Percentiles rank a stretch among this genome's conserved stretches.
Conservation (phyloP, 1,140 invertebrate species). For the Drosophila tsacasi region DNA sequence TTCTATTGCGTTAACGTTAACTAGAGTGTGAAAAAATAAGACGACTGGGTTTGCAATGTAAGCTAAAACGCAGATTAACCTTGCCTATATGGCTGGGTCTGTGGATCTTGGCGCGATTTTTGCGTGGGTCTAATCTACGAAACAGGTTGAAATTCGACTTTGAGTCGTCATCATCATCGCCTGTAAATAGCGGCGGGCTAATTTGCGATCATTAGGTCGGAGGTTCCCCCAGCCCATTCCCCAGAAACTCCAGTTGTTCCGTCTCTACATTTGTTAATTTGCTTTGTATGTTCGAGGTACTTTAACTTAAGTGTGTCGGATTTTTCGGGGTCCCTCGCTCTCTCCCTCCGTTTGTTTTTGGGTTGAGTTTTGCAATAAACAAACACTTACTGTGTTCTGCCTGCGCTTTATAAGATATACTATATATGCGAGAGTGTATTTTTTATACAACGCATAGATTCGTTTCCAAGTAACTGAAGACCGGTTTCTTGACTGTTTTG, state of each 20-base stretch:
- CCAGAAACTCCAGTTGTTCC: slow-evolving; percentile 16
- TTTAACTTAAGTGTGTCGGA: slow-evolving; percentile 24
- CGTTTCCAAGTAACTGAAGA: slow-evolving; percentile 72
- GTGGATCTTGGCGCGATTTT: slow-evolving; percentile 25
- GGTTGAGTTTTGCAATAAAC: slow-evolving; percentile 70
- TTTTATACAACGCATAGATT: slow-evolving; percentile 56
- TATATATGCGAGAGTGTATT: slow-evolving; percentile 22
- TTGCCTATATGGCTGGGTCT: slow-evolving; percentile 37
- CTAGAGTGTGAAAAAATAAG: slow-evolving; percentile 71
- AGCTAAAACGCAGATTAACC: slow-evolving; percentile 60
- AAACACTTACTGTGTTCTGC: slow-evolving; percentile 74
- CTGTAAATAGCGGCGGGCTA: slow-evolving; percentile 18
- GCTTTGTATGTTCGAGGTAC: slow-evolving; percentile 19
- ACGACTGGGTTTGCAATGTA: slow-evolving; percentile 61
- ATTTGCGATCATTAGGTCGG: slow-evolving; percentile 44
- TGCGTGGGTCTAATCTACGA: slow-evolving; percentile 58
- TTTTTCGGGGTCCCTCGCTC: slow-evolving; percentile 18
- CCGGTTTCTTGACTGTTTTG: slow-evolving; percentile 58
- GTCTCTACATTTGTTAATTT: slow-evolving; percentile 43
- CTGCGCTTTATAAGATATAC: slow-evolving; percentile 40
- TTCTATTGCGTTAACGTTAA: slow-evolving; percentile 54
- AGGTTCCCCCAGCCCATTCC: slow-evolving; percentile 17
- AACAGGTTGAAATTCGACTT: slow-evolving; percentile 55
- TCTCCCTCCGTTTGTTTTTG: slow-evolving; percentile 17
- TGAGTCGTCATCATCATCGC: slow-evolving; percentile 26